Conservation (phyloP, 1,140 invertebrate genomes). For the Tribolium madens region DNA sequence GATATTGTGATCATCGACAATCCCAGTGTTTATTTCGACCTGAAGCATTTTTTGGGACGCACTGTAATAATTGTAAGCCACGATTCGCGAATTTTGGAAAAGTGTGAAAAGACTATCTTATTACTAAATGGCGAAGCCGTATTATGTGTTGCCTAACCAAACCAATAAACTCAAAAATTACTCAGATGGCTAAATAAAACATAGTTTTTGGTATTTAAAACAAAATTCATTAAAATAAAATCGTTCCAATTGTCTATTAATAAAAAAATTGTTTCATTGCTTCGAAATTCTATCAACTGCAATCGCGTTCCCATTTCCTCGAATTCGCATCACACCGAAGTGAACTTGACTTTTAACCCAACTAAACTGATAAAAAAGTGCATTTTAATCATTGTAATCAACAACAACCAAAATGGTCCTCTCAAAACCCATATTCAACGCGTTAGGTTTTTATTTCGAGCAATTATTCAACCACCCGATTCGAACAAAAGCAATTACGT, state of each 20-base stretch:
- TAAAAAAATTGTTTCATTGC: too few relatives aligned
- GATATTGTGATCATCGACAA: slow-evolving; percentile 71
- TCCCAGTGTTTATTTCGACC: slow-evolving; percentile 69
- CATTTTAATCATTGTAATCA: background rate
- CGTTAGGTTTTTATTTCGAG: slow-evolving; percentile 75
- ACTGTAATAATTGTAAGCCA: background rate
- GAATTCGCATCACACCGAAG: background rate
- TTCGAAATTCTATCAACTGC: too few relatives aligned
- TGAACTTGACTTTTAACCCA: slow-evolving; percentile 15
- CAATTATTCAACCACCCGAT: slow-evolving; percentile 78
- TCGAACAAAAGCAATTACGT: slow-evolving; percentile 79
- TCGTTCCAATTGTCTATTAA: too few relatives aligned
- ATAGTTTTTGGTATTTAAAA: too few relatives aligned
- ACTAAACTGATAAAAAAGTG: background rate
- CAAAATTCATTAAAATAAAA: too few relatives aligned
- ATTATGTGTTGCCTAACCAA: background rate
- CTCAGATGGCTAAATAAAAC: too few relatives aligned
- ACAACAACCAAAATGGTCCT: slow-evolving; percentile 70
- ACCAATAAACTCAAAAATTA: too few relatives aligned
- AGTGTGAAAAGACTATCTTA: too few relatives aligned
- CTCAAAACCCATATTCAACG: slow-evolving; percentile 76
- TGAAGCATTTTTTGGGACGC: too few relatives aligned
- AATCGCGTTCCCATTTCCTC: background rate
- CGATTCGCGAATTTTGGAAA: background rate
- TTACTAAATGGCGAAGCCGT: background rate